A percentile compares a stretch with the other conserved stretches of the same genome.
Evolutionary conservation across 1,140 invertebrate genomes (phyloP).

Genomic region (Hyles vespertilio): DNA sequence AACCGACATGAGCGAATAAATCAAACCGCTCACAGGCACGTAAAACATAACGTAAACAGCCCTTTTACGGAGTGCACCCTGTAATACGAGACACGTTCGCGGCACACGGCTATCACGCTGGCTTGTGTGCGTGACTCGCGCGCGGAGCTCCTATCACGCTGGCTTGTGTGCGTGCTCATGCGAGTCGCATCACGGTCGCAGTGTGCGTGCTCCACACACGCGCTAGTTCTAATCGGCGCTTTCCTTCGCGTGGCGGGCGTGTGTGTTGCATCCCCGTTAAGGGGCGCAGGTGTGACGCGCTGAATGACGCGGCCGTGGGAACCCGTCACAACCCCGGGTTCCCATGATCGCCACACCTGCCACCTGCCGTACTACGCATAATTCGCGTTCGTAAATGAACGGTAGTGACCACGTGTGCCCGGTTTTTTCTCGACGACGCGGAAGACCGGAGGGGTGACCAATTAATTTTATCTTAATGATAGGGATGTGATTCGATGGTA

Average conservation of each 20-base stretch:
- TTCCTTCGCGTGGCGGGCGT: slow-evolving; percentile 68
- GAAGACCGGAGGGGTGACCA: slow-evolving; percentile 62
- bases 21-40: slow-evolving; percentile 21
- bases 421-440: slow-evolving; percentile 64
- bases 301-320: slow-evolving; percentile 71
- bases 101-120: not conserved
- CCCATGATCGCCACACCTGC: slow-evolving; percentile 60
- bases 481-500: slow-evolving; percentile 35
- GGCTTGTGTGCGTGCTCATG: not conserved
- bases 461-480: slow-evolving; percentile 72
- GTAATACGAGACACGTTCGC: slow-evolving; percentile 29
- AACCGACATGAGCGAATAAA: slow-evolving; percentile 37
- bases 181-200: not conserved
- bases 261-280: slow-evolving; percentile 67
- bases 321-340: slow-evolving; percentile 63
- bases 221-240: slow-evolving; percentile 52
- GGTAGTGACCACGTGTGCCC: slow-evolving; percentile 72
- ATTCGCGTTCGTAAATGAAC: slow-evolving; percentile 74
- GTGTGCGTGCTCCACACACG: slow-evolving; percentile 34
- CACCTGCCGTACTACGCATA: slow-evolving; percentile 73
- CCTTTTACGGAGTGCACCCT: slow-evolving; percentile 39
- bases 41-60: slow-evolving; percentile 33
- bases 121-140: not conserved
- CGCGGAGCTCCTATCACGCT: not conserved
- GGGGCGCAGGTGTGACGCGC: slow-evolving; percentile 62